A percentile compares a stretch with the other conserved stretches of the same genome.
phyloP scores from a whole-genome alignment of 2,113 vertebrate genomes.

The Pampusana beccarii region DNA sequence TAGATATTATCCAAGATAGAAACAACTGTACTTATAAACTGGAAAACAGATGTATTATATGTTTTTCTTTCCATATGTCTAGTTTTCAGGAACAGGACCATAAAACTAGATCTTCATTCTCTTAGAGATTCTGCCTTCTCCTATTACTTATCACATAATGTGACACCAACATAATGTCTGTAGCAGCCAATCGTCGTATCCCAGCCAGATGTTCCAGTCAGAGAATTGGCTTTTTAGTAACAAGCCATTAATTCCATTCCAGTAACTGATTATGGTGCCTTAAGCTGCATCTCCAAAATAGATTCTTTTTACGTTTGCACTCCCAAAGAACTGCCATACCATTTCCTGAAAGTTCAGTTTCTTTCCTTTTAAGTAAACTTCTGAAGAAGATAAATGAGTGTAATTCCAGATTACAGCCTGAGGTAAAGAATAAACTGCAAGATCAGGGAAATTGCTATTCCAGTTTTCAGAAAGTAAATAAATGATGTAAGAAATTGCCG shows the following conservation, averaged over 20 bases:
- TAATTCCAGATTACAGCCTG: background rate
- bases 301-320: background rate
- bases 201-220: background rate
- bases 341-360: slow-evolving; percentile 2
- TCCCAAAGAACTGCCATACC: background rate
- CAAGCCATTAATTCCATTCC: slow-evolving; percentile 39
- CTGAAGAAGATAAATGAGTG: background rate
- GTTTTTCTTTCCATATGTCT: background rate
- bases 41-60: background rate
- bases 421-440: background rate
- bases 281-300: background rate
- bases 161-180: background rate
- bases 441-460: background rate
- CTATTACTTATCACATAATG: background rate
- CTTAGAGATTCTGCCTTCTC: background rate
- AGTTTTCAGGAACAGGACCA: background rate
- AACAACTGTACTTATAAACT: background rate
- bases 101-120: background rate
- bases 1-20: background rate
- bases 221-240: slow-evolving; percentile 1
- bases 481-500: background rate
- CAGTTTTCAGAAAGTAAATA: background rate
- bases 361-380: slow-evolving; percentile 13
- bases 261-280: background rate
- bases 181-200: background rate